These are phyloP conservation scores for Tuberolachnus salignus DNA, from an alignment of 2,888 invertebrate species.

Conservation along the genomic window DNA sequence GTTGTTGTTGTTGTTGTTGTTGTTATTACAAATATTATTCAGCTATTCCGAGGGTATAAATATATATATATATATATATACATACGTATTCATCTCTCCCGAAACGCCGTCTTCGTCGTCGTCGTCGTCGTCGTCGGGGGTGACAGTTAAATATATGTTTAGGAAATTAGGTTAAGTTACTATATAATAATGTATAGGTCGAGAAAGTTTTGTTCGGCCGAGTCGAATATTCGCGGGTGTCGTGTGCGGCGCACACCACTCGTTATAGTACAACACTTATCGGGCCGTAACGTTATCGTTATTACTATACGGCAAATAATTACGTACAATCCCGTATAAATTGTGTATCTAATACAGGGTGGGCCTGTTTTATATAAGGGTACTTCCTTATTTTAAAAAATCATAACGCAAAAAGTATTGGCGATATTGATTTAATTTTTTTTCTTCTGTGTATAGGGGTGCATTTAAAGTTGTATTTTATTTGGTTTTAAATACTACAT, in stretches of 20 bases:
- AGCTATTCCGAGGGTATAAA: slow-evolving; percentile 14
- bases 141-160: slow-evolving; percentile 55
- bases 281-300: neutral
- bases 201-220: slow-evolving; percentile 42
- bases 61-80: too few species aligned
- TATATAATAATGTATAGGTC: slow-evolving; percentile 1
- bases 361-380: too few species aligned
- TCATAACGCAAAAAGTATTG: too few species aligned
- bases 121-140: neutral
- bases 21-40: slow-evolving; percentile 14
- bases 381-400: too few species aligned
- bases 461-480: too few species aligned
- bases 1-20: too few species aligned
- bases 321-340: too few species aligned
- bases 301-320: too few species aligned
- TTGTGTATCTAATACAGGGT: too few species aligned
- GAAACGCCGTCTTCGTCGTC: neutral
- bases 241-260: neutral
- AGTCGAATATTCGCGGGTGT: slow-evolving; percentile 8
- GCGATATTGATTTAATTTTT: too few species aligned
- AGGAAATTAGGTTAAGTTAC: slow-evolving; percentile 54
- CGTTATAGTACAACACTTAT: neutral
- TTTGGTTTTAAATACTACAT: too few species aligned
- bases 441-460: too few species aligned
- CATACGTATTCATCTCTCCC: neutral